Percentiles rank a stretch among this genome's conserved stretches.
phyloP scores from a whole-genome alignment of 2,888 invertebrate species.

The Standfussiana lucernea region DNA sequence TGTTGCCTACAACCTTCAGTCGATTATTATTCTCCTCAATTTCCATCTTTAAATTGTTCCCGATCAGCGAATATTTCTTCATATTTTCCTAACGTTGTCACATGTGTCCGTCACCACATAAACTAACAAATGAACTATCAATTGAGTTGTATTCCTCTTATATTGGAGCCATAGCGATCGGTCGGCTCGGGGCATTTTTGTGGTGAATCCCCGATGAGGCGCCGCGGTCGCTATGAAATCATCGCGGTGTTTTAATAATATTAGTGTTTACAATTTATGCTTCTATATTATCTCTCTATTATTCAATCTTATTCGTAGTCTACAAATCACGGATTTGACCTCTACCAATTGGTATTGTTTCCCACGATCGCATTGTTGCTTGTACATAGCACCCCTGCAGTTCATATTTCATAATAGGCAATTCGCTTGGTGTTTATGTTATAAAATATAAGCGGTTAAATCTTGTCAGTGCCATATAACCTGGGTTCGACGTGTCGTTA shows the following conservation, averaged over 20 bases:
- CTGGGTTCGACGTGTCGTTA: conserved; percentile 36
- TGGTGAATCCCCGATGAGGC: conserved; percentile 65
- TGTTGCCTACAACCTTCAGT: conserved; percentile 75
- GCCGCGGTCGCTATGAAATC: conserved; percentile 41
- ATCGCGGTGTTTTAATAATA: conserved; percentile 38
- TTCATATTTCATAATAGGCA: conserved; percentile 73
- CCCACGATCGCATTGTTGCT: conserved; percentile 74
- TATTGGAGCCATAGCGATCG: conserved; percentile 27
- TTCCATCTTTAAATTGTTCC: conserved; percentile 74
- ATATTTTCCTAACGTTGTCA: conserved; percentile 53
- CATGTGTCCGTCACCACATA: conserved; percentile 34
- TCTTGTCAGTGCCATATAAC: conserved; percentile 56
- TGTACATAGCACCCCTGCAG: conserved; percentile 38
- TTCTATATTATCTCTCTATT: conserved; percentile 49
- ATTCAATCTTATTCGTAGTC: conserved; percentile 43
- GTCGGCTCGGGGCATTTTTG: conserved; percentile 36
- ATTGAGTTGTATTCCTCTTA: conserved; percentile 52
- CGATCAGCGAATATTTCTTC: conserved; percentile 74
- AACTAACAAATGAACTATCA: conserved; percentile 54
- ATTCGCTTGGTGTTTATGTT: conserved; percentile 71
- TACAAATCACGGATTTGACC: conserved; percentile 65
- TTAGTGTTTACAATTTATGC: conserved; percentile 32
- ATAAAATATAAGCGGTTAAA: conserved; percentile 52
- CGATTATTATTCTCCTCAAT: conserved; percentile 71
- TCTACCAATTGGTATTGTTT: conserved; percentile 71